phyloP scores from a whole-genome alignment of 2,113 vertebrate genomes.

The Centropus unirufus region DNA sequence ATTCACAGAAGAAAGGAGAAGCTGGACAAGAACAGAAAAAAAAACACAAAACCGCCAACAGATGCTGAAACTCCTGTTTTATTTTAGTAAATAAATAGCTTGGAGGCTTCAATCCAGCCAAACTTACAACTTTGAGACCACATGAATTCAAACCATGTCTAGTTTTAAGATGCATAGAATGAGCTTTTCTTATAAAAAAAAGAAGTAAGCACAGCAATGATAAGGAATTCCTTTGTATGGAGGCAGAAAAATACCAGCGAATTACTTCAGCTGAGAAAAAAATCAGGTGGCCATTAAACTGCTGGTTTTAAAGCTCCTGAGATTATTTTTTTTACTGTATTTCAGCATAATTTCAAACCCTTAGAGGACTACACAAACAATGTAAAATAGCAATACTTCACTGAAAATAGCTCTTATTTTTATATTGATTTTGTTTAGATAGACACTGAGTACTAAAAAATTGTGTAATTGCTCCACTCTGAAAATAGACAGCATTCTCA shows the following conservation, averaged over 20 bases:
- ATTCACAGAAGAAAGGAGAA: not conserved
- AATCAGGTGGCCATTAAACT: not conserved
- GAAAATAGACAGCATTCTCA: conserved; percentile 28
- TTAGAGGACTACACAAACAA: not conserved
- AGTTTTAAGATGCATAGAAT: not conserved
- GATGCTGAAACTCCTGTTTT: not conserved
- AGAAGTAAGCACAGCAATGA: not conserved
- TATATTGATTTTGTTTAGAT: conserved; percentile 17
- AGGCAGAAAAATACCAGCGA: not conserved
- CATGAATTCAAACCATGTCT: not conserved
- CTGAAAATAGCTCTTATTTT: conserved; percentile 30
- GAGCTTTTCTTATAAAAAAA: not conserved
- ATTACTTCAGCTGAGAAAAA: conserved; percentile 10
- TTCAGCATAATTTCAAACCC: not conserved
- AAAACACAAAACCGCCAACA: not conserved
- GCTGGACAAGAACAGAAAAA: not conserved
- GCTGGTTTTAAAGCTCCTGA: not conserved
- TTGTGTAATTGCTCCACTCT: conserved; percentile 39
- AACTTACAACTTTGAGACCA: not conserved
- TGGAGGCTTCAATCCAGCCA: not conserved
- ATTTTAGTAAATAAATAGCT: not conserved
- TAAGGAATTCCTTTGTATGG: not conserved
- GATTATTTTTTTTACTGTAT: not conserved
- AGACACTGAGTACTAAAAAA: not conserved
- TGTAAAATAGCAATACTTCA: not conserved